Evolutionary conservation across 2,888 invertebrate genomes (phyloP).

Genomic region (Orthosia gracilis): DNA sequence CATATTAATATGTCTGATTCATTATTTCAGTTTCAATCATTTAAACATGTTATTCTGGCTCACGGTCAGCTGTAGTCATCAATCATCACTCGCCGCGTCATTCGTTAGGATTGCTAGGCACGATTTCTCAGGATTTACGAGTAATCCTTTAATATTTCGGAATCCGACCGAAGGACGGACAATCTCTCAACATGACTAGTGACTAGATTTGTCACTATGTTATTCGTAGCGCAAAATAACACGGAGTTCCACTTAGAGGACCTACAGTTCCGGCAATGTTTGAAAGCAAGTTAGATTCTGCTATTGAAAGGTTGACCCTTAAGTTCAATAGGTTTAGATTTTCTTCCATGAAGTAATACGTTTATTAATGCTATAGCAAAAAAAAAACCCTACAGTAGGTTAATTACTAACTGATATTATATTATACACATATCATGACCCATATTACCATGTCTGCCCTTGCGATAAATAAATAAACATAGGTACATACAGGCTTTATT

Average conservation of each 20-base stretch:
- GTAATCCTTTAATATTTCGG: slow-evolving; percentile 43
- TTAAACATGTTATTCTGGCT: slow-evolving; percentile 2
- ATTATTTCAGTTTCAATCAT: slow-evolving; percentile 31
- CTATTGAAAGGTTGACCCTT: not conserved
- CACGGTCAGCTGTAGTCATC: slow-evolving; percentile 30
- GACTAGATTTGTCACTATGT: slow-evolving; percentile 14
- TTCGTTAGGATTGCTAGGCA: slow-evolving; percentile 29
- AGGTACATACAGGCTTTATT: not conserved
- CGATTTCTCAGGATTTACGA: slow-evolving; percentile 30
- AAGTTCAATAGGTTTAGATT: not conserved
- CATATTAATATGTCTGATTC: not conserved
- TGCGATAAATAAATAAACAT: not conserved
- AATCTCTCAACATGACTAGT: slow-evolving; percentile 31
- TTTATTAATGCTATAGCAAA: too few species aligned
- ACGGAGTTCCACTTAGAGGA: slow-evolving; percentile 18
- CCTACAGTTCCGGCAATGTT: not conserved
- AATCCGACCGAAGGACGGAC: slow-evolving; percentile 18
- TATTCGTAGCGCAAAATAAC: slow-evolving; percentile 30
- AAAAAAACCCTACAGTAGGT: not conserved
- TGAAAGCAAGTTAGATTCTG: not conserved
- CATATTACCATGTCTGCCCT: not conserved
- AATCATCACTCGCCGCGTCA: slow-evolving; percentile 26
- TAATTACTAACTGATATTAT: not conserved
- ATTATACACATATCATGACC: not conserved
- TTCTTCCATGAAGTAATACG: too few species aligned